Evolutionary conservation across 2,888 invertebrate genomes (phyloP), one percentile per base, ranked within the genome.

Genomic region (Ectemnius continuus): DNA sequence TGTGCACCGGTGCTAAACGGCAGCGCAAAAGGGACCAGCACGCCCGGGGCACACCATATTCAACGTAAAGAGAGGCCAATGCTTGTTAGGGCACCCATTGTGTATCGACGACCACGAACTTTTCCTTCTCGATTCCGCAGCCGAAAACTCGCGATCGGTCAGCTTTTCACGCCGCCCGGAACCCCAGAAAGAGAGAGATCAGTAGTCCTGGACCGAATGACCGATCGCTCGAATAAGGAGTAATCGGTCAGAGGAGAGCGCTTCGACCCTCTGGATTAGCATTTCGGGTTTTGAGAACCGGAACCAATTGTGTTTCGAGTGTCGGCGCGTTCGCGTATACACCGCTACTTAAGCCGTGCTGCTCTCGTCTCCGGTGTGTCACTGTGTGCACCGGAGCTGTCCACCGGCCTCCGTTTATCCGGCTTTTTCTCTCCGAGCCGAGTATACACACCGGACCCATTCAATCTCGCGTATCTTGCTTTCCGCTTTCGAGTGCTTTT

Each of bases 31-130:
- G 28, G 26, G 68, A 48, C 18, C 4, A 36, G 36, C 36, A 8
- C 36, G 36, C 36, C 36, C 36, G 8, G 36, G 36, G 36, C 36
- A 36, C 36, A 36, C 8, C 8, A 36, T 36, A 36, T 36, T 36
- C 36, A 23, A 23, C 36, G 36, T 8, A 36, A 36, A 36, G 52
- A 28, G 23, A 61, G 48, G 77, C 85, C 82, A 83, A 82, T 69
- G 89, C 89, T 90, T 88, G 89, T 90, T 89, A 90, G 87, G 81
- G 59, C 57, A 52, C 52, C 85, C 73, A 88, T 89, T 89, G 89
- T 89, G 77, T 76, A 75, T 68, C 36, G 48, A 36, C 46, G 67
- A 64, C 79, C 79, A 75, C 76, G 64, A 63, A 72, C 67, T 78
- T 78, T 78, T 61, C 75, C 61, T 47, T 6, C 60, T 20, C 62